phyloP scores from a whole-genome alignment of 2,113 vertebrate genomes.

The Podilymbus podiceps region DNA sequence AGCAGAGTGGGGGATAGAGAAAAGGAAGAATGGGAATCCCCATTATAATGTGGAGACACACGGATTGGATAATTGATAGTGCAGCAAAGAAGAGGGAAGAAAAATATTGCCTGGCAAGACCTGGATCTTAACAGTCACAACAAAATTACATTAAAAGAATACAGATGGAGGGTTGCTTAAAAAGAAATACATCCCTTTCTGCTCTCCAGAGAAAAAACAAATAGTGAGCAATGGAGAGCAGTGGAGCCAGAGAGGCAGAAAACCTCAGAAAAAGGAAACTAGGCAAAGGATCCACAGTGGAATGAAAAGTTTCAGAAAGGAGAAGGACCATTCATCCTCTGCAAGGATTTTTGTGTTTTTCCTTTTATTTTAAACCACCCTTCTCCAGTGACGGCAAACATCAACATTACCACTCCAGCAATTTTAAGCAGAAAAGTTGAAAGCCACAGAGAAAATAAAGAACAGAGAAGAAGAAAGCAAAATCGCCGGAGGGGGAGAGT shows the following conservation, averaged over 20 bases:
- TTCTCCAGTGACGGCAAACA: constrained; percentile 45
- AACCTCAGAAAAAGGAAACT: constrained; percentile 56
- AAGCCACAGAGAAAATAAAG: constrained; percentile 43
- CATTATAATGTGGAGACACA: constrained; percentile 43
- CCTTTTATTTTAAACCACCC: background rate
- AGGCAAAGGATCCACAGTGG: constrained; percentile 59
- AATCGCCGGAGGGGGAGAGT: constrained; percentile 45
- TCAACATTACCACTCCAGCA: constrained; percentile 41
- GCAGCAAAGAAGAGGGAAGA: constrained; percentile 52
- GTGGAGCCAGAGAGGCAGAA: constrained; percentile 57
- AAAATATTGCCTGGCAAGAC: constrained; percentile 56
- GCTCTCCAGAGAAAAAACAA: constrained; percentile 15
- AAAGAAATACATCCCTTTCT: constrained; percentile 43
- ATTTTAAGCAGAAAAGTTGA: constrained; percentile 70
- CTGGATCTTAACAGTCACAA: constrained; percentile 69
- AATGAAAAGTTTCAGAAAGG: constrained; percentile 77
- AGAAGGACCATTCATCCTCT: constrained; percentile 54
- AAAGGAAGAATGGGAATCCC: constrained; percentile 58
- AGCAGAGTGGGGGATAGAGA: background rate
- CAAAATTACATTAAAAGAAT: constrained; percentile 49
- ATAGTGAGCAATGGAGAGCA: constrained; percentile 61
- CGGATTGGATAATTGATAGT: constrained; percentile 63
- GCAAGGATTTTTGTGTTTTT: constrained; percentile 8
- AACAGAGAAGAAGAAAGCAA: constrained; percentile 47
- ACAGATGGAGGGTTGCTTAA: constrained; percentile 50